Conservation (phyloP, 2,888 invertebrate species). For the Pandemis cinnamomeana region DNA sequence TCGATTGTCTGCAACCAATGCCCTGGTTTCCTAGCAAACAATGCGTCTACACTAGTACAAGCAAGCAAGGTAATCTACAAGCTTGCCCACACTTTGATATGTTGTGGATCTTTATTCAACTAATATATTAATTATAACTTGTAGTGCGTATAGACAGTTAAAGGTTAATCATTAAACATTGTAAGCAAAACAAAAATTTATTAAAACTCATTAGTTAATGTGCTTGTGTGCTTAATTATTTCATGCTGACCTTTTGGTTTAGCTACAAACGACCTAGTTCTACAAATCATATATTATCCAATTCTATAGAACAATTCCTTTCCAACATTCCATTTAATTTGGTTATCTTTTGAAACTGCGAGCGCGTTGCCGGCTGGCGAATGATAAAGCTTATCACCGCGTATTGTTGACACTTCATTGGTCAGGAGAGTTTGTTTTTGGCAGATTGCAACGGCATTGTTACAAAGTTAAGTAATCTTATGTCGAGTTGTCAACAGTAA, state of each 20-base stretch:
- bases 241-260: constrained; percentile 13
- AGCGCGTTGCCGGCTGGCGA: constrained; percentile 35
- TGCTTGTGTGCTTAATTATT: constrained; percentile 8
- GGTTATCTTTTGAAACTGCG: constrained; percentile 36
- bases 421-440: constrained; percentile 28
- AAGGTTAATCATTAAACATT: background rate
- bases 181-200: background rate
- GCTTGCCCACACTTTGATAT: background rate
- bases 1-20: constrained; percentile 5
- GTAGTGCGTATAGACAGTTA: background rate
- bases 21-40: constrained; percentile 17
- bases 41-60: background rate
- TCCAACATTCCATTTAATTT: constrained; percentile 25
- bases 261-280: background rate
- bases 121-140: background rate
- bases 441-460: constrained; percentile 14
- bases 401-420: constrained; percentile 33
- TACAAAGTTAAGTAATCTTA: constrained; percentile 7
- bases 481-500: background rate
- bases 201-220: background rate
- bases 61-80: background rate
- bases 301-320: constrained; percentile 13
- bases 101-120: background rate
- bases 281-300: background rate
- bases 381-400: constrained; percentile 36